These are phyloP conservation scores for Willisornis vidua DNA, from an alignment of 2,113 vertebrate genomes.

Conservation along the genomic window DNA sequence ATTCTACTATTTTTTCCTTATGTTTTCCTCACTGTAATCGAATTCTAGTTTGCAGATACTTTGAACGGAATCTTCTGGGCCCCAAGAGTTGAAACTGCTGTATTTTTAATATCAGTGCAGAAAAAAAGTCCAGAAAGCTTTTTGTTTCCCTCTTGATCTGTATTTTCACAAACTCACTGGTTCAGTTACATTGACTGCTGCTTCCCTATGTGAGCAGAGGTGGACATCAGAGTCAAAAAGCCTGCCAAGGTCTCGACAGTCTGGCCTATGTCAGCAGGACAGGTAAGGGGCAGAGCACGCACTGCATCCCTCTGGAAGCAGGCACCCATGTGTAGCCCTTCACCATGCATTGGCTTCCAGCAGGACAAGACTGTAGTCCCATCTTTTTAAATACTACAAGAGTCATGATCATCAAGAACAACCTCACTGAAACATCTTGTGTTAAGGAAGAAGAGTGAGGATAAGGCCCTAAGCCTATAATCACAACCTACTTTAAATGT, in stretches of 20 bases:
- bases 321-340: accelerated
- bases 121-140: background rate
- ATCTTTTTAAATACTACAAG: background rate
- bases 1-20: background rate
- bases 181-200: background rate
- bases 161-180: background rate
- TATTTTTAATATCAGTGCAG: background rate
- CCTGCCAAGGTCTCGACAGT: accelerated
- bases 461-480: background rate
- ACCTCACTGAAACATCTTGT: background rate
- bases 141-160: background rate
- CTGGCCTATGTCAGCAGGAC: accelerated
- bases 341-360: background rate
- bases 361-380: background rate
- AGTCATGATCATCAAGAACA: background rate
- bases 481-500: background rate
- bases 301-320: accelerated
- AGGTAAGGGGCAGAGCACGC: background rate
- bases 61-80: background rate
- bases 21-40: background rate
- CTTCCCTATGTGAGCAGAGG: background rate
- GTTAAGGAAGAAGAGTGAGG: background rate
- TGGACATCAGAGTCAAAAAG: background rate
- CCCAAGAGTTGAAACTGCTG: background rate
- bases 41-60: background rate